Evolutionary conservation across 1,140 invertebrate genomes (phyloP), one percentile per base, ranked within the genome.

Genomic region (Sinonovacula constricta): DNA sequence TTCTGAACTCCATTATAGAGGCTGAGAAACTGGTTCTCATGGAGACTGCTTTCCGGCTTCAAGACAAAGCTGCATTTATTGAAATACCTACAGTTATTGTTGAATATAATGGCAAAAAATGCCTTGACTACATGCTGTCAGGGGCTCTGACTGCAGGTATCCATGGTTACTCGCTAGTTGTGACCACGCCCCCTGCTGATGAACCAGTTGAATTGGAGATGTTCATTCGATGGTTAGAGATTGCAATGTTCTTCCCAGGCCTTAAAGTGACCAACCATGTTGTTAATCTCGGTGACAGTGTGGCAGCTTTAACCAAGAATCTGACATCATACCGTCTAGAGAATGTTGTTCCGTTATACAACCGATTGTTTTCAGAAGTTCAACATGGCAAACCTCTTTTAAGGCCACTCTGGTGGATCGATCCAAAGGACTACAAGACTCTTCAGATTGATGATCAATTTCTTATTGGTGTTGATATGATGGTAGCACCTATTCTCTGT

Each of bases 401-500:
- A 31, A 91, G 96, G 0, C 97, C 97, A 0, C 90, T 98, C 22
- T 98, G 97, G 96, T 96, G 97, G 95, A 91, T 96, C 30, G 95
- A 96, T 77, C 95, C 95, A 0, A 93, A 94, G 0, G 96, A 98
- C 91, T 90, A 93, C 0, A 94, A 95, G 0, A 95, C 96, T 59
- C 93, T 95, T 28, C 94, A 96, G 0, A 67, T 88, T 30, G 93
- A 93, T 36, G 96, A 97, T 86, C 95, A 97, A 89, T 97, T 94
- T 87, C 89, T 97, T 1, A 91, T 97, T 14, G 96, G 96, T 5
- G 94, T 96, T 82, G 91, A 94, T 39, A 93, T 96, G 24, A 89
- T 97, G 31, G 94, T 96, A 0, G 96, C 96, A 0, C 96, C 96
- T 15, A 93, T 97, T 0, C 83, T 96, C 2, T 91, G 92, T 31